Base-by-base conservation (phyloP, 2,797 vertebrate genomes). In the Nyctalus aviator region DNA sequence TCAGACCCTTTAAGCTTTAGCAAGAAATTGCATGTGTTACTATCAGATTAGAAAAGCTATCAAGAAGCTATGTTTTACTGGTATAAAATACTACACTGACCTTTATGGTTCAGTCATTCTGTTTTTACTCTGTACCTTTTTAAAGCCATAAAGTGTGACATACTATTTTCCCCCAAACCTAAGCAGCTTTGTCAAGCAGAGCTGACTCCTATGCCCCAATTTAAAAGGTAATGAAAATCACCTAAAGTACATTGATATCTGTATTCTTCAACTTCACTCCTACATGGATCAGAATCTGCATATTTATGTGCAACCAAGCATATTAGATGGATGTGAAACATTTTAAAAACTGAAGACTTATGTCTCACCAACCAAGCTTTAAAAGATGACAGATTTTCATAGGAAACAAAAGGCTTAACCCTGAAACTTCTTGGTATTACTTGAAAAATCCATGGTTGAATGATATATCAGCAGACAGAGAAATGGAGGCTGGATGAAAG, bases 31-130 rank as follows among this genome's bases (percentile, higher is more conserved):
- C 21, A 82, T 69, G 30, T 88, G 4, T 72, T 94, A 78, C 79
- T 95, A 81, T 94, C 20, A 89, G 57, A 95, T 94, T 91, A 96
- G 72, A 41, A 94, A 94, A 96, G 76, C 27, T 81, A 69, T 88
- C 37, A 78, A 78, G 25, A 95, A 96, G 14, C 89, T 93, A 57
- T 59, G 21, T 10, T 2, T 94, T 96, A 35, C 27, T 96, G 25
- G 50, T 75, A 87, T 1, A 53, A n/a, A 96, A n/a, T 81, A 27
- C 6, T 73, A n/a, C 9, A 1, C 64, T 91, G 44, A 92, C 12
- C 7, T 90, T 96, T 23, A 84, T 59, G 32, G 8, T 50, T 96
- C 87, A 86, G 17, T 2, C 91, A 3, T 95, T 90, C 6, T 4
- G 71, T 30, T 75, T 76, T 64, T 90, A 6, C 30, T 68, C 77